phyloP scores from a whole-genome alignment of 2,888 invertebrate species.

The Phalera bucephala region DNA sequence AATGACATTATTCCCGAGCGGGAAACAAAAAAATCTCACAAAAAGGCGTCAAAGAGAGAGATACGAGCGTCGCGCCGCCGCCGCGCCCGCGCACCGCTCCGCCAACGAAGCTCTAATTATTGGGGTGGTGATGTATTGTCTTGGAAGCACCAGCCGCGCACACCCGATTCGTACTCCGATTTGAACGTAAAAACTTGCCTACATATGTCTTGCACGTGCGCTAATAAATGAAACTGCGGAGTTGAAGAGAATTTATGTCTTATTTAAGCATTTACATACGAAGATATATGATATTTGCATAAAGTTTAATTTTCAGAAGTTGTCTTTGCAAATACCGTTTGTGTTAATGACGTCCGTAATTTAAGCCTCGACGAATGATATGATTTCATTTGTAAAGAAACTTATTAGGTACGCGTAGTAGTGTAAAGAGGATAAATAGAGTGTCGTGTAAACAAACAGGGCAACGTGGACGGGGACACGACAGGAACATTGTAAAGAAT shows the following conservation, averaged over 20 bases:
- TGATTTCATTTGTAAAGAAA: constrained; percentile 7
- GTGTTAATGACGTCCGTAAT: constrained; percentile 2
- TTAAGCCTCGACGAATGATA: constrained; percentile 12
- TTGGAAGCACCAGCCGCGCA: constrained; percentile 27
- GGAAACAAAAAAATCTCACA: constrained; percentile 73
- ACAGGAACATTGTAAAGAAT: constrained; percentile 71
- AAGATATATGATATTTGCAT: constrained; percentile 13
- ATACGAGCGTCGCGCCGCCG: constrained; percentile 52
- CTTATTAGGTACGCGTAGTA: not conserved
- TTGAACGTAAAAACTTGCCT: constrained; percentile 25
- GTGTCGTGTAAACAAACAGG: constrained; percentile 62
- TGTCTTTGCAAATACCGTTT: not conserved
- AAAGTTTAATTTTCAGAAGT: constrained; percentile 1
- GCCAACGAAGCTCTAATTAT: constrained; percentile 63
- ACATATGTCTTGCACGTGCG: constrained; percentile 39
- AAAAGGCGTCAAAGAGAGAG: constrained; percentile 75
- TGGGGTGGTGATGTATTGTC: constrained; percentile 63
- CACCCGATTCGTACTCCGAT: constrained; percentile 24
- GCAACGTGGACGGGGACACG: constrained; percentile 56
- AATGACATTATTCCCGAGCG: constrained; percentile 81
- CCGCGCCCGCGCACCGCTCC: constrained; percentile 26
- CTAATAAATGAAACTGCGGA: constrained; percentile 33
- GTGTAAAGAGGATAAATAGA: constrained; percentile 35
- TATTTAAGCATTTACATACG: constrained; percentile 22
- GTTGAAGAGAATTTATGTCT: constrained; percentile 31